These are phyloP conservation scores for Malaclemys terrapin DNA, from an alignment of 2,113 vertebrate genomes.

Conservation along the genomic window DNA sequence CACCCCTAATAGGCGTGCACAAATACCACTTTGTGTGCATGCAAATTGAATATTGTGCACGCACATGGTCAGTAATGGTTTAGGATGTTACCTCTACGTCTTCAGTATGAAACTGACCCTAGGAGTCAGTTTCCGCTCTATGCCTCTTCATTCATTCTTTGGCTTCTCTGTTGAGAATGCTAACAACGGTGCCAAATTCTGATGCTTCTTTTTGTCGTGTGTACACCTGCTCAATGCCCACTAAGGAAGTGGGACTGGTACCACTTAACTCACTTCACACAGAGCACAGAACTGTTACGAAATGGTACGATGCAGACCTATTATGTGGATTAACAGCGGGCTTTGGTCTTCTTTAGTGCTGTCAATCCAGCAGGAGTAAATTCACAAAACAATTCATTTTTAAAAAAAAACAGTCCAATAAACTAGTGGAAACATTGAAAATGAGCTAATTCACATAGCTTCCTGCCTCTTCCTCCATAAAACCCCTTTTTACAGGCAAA, in stretches of 20 bases:
- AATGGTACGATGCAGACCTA: accelerated
- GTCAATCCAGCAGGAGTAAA: background rate
- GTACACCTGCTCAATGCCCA: background rate
- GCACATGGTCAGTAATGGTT: background rate
- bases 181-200: background rate
- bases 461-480: background rate
- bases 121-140: background rate
- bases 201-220: background rate
- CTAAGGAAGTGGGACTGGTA: background rate
- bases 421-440: background rate
- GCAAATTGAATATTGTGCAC: background rate
- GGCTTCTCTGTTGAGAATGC: background rate
- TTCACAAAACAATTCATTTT: background rate
- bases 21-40: background rate
- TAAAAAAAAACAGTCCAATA: accelerated
- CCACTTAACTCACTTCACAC: background rate
- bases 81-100: conserved; percentile 17
- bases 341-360: background rate
- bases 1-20: background rate
- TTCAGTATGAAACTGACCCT: conserved; percentile 30
- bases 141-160: background rate
- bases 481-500: background rate
- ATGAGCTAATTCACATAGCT: background rate
- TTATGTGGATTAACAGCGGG: background rate
- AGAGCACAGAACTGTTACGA: background rate